Evolutionary conservation across 2,888 invertebrate species (phyloP), one percentile per base, ranked within the genome.

Genomic region (Drosophila borealis): DNA sequence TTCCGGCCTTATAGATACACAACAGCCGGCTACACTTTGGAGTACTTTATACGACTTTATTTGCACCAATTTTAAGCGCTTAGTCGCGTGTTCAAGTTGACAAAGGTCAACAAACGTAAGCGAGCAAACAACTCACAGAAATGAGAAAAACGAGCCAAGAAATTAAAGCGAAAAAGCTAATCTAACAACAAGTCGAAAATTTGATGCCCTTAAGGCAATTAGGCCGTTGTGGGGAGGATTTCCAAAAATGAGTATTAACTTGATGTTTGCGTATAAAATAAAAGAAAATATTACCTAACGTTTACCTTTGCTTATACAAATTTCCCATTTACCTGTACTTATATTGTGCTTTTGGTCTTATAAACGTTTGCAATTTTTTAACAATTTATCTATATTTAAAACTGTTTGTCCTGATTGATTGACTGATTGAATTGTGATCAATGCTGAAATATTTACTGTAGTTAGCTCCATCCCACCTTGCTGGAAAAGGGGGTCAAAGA

Each of bases 81-180:
- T 71, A 76, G 82, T 88, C 71, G 88, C 82, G 87, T 88, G 88
- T 88, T 88, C 41, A 55, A 78, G 72, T 87, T 88, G 89, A 89
- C 75, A 85, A 85, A 85, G 89, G 89, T 85, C 85, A 89, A 89
- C 85, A 89, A 75, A 82, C 81, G 87, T 59, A 14, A 29, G 66
- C 65, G 59, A 44, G 39, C 50, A 61, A 54, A 33, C 19, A 41
- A 41, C 50, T 57, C 57, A 33, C 19, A 41, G 49, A 37, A 46
- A 53, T 37, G 44, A 9, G 37, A 46, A 36, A 34, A 46, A 9
- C 53, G 42, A 29, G 50, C 60, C 17, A 44, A 21, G 41, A 53
- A 57, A 78, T 74, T 57, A 54, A 61, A 60, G 42, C 56, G 49
- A 61, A 75, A 63, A 74, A 75, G 56, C 75, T 75, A 75, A 75